Percentiles rank a stretch among this genome's conserved stretches.
These are phyloP conservation scores for Drosophila nr. fundita DNA, from an alignment of 2,888 invertebrate species.

Conservation along the genomic window DNA sequence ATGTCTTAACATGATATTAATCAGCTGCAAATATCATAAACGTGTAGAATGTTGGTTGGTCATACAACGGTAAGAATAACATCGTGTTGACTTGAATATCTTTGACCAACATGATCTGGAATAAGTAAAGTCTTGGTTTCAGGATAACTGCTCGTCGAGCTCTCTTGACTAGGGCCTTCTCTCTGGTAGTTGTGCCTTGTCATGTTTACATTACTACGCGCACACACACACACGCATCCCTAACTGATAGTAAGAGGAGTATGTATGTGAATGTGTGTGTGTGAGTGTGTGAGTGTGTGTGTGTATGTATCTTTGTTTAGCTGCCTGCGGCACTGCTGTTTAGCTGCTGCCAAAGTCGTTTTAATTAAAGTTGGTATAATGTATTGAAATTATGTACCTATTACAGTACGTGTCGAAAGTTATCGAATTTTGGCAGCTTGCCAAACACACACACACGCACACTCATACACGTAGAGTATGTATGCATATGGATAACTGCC, in stretches of 20 bases:
- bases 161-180: neutral
- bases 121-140: neutral
- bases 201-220: neutral
- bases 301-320: slow-evolving; percentile 13
- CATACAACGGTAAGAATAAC: neutral
- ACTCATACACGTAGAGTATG: neutral
- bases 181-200: neutral
- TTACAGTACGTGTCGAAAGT: slow-evolving; percentile 39
- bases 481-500: slow-evolving; percentile 2
- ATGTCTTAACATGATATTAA: neutral
- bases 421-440: slow-evolving; percentile 46
- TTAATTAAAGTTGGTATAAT: slow-evolving; percentile 72
- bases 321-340: slow-evolving; percentile 47
- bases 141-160: neutral
- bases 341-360: slow-evolving; percentile 61
- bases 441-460: slow-evolving; percentile 4
- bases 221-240: neutral
- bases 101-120: neutral
- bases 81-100: neutral
- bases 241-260: neutral
- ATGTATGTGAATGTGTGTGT: neutral
- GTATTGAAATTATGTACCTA: slow-evolving; percentile 65
- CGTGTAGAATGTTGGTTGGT: neutral
- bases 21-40: neutral
- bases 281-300: neutral